Evolutionary conservation across 2,113 vertebrate genomes (phyloP).

Genomic region (Climacteris rufus): DNA sequence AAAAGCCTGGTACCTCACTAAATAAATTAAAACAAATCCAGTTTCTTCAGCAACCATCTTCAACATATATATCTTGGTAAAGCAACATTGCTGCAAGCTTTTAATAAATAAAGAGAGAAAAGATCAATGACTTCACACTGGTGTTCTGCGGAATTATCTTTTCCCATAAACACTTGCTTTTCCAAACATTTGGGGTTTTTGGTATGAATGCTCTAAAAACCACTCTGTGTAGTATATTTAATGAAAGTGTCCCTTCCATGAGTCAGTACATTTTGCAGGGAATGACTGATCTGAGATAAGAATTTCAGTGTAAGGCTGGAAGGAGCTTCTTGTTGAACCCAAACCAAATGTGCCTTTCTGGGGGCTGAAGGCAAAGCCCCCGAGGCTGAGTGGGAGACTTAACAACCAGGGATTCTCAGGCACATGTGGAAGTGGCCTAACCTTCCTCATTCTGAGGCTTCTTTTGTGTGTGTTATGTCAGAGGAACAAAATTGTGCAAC

Average conservation of each 20-base stretch:
- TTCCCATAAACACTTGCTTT: conserved; percentile 41
- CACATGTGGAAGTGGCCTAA: neutral
- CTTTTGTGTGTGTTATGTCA: neutral
- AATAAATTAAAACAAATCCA: conserved; percentile 76
- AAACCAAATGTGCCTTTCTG: conserved; percentile 10
- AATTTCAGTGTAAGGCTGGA: conserved; percentile 50
- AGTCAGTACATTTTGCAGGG: neutral
- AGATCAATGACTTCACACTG: conserved; percentile 17
- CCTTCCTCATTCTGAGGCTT: neutral
- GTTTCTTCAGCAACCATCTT: conserved; percentile 64
- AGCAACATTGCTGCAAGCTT: conserved; percentile 59
- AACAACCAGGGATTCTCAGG: neutral
- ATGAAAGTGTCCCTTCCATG: neutral
- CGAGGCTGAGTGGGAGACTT: neutral
- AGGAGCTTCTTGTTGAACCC: conserved; percentile 25
- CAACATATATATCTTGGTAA: conserved; percentile 53
- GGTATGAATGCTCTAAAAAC: conserved; percentile 33
- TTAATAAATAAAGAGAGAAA: conserved; percentile 75
- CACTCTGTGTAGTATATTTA: neutral
- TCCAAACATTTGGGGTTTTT: conserved; percentile 16
- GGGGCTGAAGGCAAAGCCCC: conserved; percentile 2
- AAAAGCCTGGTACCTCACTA: conserved; percentile 71
- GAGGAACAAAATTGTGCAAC: neutral
- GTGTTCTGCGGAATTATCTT: conserved; percentile 51
- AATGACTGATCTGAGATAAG: neutral